These are phyloP conservation scores for Meriones unguiculatus DNA, from an alignment of 2,113 vertebrate genomes.

Conservation along the genomic window DNA sequence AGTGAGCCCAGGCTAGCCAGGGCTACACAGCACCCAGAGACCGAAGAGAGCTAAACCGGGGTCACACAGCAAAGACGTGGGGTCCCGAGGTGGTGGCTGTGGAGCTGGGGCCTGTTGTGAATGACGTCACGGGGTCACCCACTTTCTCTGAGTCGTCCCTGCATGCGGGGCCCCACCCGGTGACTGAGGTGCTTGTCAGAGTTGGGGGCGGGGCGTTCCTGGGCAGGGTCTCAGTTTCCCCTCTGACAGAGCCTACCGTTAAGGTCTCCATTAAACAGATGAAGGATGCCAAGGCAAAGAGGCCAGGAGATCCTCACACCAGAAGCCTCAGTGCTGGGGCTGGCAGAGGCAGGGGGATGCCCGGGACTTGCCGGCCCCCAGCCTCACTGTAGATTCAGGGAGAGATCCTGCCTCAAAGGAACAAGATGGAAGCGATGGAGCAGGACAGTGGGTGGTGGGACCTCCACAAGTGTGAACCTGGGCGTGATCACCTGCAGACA, in stretches of 20 bases:
- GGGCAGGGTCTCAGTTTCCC: not conserved
- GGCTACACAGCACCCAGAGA: not conserved
- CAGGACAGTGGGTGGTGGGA: too few relatives aligned
- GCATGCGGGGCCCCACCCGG: slow-evolving; percentile 40
- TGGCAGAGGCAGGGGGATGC: not conserved
- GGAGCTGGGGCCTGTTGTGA: not conserved
- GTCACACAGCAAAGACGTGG: not conserved
- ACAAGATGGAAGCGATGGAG: too few relatives aligned
- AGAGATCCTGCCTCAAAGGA: not conserved
- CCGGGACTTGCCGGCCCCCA: not conserved
- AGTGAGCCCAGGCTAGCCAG: not conserved
- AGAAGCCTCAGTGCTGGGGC: not conserved
- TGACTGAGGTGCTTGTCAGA: slow-evolving; percentile 68
- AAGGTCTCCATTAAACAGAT: not conserved
- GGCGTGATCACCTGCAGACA: not conserved
- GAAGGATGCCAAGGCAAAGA: not conserved
- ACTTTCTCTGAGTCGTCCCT: slow-evolving; percentile 63
- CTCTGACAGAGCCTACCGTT: not conserved
- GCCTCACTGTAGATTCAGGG: not conserved
- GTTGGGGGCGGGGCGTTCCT: not conserved
- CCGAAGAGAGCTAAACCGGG: not conserved
- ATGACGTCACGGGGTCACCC: slow-evolving; percentile 44
- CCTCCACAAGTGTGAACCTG: not conserved
- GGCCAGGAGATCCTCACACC: not conserved
- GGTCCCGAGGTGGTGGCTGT: not conserved